Conservation (phyloP, 1,140 invertebrate genomes). For the Octopus sinensis region DNA sequence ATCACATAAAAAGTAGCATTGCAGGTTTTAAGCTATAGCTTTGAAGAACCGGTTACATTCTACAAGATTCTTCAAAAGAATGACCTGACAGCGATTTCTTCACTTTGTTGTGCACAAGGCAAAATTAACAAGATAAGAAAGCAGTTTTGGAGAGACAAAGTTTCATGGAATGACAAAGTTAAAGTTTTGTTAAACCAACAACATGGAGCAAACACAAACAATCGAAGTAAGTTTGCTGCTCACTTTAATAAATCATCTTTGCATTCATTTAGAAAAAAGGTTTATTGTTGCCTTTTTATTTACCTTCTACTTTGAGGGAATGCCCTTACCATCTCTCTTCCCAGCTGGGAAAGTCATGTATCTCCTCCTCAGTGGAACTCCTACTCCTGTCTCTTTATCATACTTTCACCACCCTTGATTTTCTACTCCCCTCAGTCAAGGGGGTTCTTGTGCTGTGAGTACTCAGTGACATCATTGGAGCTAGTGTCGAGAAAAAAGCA, state of each 20-base stretch:
- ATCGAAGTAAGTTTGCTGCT: background rate
- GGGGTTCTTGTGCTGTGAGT: too few species aligned
- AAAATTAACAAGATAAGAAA: slow-evolving; percentile 8
- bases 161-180: slow-evolving; percentile 8
- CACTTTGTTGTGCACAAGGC: background rate
- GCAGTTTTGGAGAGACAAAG: background rate
- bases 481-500: too few species aligned
- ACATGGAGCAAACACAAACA: background rate
- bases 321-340: too few species aligned
- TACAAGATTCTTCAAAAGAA: slow-evolving; percentile 5
- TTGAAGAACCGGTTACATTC: background rate
- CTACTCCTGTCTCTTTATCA: too few species aligned
- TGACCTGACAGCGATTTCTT: background rate
- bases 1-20: background rate
- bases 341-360: too few species aligned
- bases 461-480: too few species aligned
- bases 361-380: too few species aligned
- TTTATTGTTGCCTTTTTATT: background rate
- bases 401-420: too few species aligned
- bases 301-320: too few species aligned
- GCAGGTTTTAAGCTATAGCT: background rate
- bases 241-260: background rate
- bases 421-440: too few species aligned
- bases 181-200: background rate
- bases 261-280: background rate